These are phyloP conservation scores for Drosophila sechellia DNA, from an alignment of 1,140 invertebrate genomes.

Conservation along the genomic window DNA sequence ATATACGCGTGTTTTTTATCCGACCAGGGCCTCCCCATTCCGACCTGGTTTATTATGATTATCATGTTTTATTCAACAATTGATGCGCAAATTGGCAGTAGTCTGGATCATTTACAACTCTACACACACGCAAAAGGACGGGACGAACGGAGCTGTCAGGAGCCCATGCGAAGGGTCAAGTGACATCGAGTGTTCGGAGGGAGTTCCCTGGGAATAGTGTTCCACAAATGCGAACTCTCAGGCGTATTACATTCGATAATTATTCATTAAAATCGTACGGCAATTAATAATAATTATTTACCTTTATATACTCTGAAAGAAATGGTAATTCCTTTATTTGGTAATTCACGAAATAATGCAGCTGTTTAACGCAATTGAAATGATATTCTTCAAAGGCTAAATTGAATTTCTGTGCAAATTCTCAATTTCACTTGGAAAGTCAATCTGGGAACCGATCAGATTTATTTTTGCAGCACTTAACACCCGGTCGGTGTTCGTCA, in stretches of 20 bases:
- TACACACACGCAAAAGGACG: conserved; percentile 56
- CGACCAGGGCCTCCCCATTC: not conserved
- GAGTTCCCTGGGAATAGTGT: conserved; percentile 14
- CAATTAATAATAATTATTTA: not conserved
- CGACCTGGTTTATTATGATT: conserved; percentile 72
- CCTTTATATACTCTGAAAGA: not conserved
- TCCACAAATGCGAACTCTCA: conserved; percentile 18
- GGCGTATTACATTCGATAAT: not conserved
- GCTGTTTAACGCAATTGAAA: too few species aligned
- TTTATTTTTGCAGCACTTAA: conserved; percentile 51
- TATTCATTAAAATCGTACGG: not conserved
- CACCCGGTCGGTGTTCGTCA: conserved; percentile 21
- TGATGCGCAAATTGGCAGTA: conserved; percentile 82
- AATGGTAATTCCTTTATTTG: too few species aligned
- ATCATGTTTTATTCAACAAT: conserved; percentile 83
- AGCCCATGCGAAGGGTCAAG: conserved; percentile 37
- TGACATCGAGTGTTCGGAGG: not conserved
- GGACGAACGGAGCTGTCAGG: not conserved
- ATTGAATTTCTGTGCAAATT: not conserved
- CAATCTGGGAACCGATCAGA: conserved; percentile 46
- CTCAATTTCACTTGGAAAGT: conserved; percentile 17
- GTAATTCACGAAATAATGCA: too few species aligned
- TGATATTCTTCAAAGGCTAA: too few species aligned
- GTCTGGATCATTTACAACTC: conserved; percentile 82
- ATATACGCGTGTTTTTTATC: conserved; percentile 40